Evolutionary conservation across 2,797 vertebrate genomes (phyloP).

Genomic region (Dipus sagitta): DNA sequence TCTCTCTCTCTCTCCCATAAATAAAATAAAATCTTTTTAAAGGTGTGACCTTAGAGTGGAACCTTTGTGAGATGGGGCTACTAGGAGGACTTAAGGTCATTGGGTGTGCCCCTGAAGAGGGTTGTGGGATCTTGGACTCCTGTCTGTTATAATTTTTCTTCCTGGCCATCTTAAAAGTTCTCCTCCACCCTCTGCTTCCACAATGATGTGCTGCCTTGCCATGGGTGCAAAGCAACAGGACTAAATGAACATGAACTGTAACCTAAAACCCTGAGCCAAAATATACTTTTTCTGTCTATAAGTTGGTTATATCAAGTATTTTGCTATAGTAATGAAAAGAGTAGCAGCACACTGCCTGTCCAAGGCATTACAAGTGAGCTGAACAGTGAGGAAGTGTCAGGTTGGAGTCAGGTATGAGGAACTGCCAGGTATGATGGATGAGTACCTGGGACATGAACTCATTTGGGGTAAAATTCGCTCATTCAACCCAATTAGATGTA

Average conservation of each 20-base stretch:
- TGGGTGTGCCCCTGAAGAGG: not conserved
- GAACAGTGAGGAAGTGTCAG: not conserved
- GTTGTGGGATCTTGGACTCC: not conserved
- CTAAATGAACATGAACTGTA: not conserved
- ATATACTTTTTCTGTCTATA: not conserved
- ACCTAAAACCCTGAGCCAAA: not conserved
- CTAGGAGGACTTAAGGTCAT: not conserved
- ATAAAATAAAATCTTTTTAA: no score
- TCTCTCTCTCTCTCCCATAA: no score
- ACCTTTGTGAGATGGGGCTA: not conserved
- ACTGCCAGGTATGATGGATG: not conserved
- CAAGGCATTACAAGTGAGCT: not conserved
- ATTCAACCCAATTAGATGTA: not conserved
- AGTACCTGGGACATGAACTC: not conserved
- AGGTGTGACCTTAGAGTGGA: no score
- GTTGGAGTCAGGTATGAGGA: not conserved
- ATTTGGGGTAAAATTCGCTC: not conserved
- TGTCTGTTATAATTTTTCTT: not conserved
- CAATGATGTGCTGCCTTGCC: not conserved
- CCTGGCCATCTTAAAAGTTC: not conserved
- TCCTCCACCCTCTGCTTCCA: not conserved
- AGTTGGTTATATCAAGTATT: not conserved
- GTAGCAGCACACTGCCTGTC: fast-evolving
- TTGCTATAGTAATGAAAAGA: not conserved
- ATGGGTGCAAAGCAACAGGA: not conserved